phyloP scores from a whole-genome alignment of 2,797 vertebrate genomes.

The Sphaeramia orbicularis region DNA sequence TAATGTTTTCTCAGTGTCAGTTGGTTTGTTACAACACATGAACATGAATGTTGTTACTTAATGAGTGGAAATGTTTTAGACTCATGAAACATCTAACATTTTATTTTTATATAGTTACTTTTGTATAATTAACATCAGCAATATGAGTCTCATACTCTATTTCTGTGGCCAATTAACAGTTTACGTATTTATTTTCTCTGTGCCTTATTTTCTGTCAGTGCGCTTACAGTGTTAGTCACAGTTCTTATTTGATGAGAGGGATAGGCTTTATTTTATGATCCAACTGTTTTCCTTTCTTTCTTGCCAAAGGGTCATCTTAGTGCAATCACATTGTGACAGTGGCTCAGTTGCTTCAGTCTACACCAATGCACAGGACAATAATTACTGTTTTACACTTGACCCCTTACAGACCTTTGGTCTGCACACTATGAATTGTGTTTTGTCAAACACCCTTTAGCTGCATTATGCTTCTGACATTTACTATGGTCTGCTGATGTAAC shows the following conservation, averaged over 20 bases:
- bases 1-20: not conserved
- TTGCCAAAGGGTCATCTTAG: conserved; percentile 39
- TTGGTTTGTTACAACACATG: conserved; percentile 12
- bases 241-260: not conserved
- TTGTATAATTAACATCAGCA: conserved; percentile 60
- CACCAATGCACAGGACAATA: conserved; percentile 47
- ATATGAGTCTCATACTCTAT: conserved; percentile 9
- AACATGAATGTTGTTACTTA: conserved; percentile 22
- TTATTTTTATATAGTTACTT: conserved; percentile 28
- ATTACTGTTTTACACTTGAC: conserved; percentile 27
- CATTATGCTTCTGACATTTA: not conserved
- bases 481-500: conserved; percentile 7
- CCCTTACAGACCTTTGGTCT: conserved; percentile 22
- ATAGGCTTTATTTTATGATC: conserved; percentile 9
- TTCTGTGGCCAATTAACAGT: conserved; percentile 39
- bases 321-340: conserved; percentile 65
- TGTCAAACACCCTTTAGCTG: not conserved
- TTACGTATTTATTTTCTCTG: conserved; percentile 36
- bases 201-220: conserved; percentile 60
- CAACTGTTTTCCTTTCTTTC: conserved; percentile 9
- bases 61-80: conserved; percentile 8
- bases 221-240: conserved; percentile 17
- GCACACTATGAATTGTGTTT: conserved; percentile 4
- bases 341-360: conserved; percentile 51
- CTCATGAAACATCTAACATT: conserved; percentile 15